phyloP scores from a whole-genome alignment of 2,888 invertebrate genomes.

The Dexiosoma caninum region DNA sequence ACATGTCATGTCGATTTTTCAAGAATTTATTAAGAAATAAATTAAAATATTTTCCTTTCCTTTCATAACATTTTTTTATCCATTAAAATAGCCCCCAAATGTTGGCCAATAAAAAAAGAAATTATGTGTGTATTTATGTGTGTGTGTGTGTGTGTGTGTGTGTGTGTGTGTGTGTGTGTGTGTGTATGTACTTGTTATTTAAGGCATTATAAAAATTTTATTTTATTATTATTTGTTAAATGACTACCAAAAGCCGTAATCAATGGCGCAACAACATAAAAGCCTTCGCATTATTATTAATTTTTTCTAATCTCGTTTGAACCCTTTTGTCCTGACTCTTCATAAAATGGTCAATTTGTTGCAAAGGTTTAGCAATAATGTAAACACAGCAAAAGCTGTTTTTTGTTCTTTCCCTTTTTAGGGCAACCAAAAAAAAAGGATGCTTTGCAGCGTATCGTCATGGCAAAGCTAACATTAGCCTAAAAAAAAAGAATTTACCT shows the following conservation, averaged over 20 bases:
- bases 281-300: background rate
- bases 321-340: background rate
- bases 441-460: background rate
- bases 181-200: conserved; percentile 14
- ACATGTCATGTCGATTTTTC: background rate
- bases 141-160: conserved; percentile 14
- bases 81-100: background rate
- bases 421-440: background rate
- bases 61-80: no score
- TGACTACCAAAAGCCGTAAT: background rate
- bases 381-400: conserved; percentile 24
- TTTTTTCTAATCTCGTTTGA: conserved; percentile 8
- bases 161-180: conserved; percentile 3
- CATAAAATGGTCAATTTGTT: conserved; percentile 55
- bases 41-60: background rate
- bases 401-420: background rate
- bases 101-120: background rate
- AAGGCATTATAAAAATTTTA: conserved; percentile 27
- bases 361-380: conserved; percentile 52
- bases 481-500: background rate
- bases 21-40: background rate
- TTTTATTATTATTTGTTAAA: background rate
- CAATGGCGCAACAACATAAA: background rate
- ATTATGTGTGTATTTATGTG: conserved; percentile 3
- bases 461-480: no score